A percentile compares a stretch with the other conserved stretches of the same genome.
Evolutionary conservation across 2,888 invertebrate species (phyloP).

Genomic region (Hydrotaea diabolus): DNA sequence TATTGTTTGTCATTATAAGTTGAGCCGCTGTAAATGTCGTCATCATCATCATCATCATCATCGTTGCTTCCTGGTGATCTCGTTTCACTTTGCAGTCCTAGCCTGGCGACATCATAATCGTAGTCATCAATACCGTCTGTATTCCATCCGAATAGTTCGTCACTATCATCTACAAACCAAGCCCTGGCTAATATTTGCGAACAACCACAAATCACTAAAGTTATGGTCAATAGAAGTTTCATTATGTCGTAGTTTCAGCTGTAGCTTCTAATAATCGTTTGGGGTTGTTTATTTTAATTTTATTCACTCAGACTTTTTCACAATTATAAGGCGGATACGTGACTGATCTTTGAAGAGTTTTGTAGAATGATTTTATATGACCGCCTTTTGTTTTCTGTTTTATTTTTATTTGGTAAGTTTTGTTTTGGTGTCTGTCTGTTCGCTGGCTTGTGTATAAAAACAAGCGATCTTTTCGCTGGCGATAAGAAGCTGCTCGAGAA

Average conservation of each 20-base stretch:
- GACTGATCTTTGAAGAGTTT: conserved; percentile 7
- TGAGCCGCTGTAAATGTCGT: background rate
- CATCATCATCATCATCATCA: background rate
- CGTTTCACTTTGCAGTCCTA: background rate
- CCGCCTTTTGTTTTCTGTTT: background rate
- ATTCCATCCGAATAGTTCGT: background rate
- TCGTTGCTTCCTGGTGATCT: background rate
- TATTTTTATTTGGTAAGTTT: too few species aligned
- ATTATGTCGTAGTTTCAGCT: background rate
- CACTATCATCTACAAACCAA: background rate
- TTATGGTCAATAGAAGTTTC: background rate
- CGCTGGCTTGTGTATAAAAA: too few species aligned
- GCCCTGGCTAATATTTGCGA: background rate
- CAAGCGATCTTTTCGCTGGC: background rate
- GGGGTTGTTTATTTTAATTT: background rate
- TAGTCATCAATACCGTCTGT: background rate
- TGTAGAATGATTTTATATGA: conserved; percentile 21
- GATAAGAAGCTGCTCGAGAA: background rate
- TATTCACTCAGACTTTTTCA: background rate
- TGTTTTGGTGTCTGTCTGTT: too few species aligned
- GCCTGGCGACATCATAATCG: background rate
- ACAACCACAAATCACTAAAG: background rate
- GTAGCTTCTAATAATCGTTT: background rate
- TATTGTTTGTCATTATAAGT: too few species aligned
- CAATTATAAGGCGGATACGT: background rate